phyloP scores from a whole-genome alignment of 64 coral and sea anemone species.

The Hydrozoanthus tunicans region DNA sequence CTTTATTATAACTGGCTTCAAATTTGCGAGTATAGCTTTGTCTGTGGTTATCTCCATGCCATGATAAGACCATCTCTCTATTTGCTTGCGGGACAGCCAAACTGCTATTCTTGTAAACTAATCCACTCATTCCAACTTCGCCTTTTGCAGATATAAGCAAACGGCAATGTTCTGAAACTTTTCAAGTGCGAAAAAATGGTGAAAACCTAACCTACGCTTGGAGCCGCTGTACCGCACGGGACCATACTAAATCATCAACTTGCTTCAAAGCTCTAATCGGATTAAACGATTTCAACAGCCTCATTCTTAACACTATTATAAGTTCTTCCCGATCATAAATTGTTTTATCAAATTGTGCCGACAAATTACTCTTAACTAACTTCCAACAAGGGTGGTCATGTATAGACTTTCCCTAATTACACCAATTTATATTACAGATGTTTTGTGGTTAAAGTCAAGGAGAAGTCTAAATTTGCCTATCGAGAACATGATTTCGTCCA shows the following conservation, averaged over 20 bases:
- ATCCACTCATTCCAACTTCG: neutral
- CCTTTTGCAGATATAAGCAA: too few relatives aligned
- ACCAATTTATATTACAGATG: constrained; percentile 40
- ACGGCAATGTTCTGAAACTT: too few relatives aligned
- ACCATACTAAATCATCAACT: neutral
- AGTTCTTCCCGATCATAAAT: constrained; percentile 31
- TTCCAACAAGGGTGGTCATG: constrained; percentile 30
- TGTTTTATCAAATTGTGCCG: constrained; percentile 52
- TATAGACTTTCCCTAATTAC: neutral
- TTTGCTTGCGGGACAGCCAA: neutral
- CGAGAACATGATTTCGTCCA: neutral
- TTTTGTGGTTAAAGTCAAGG: constrained; percentile 1
- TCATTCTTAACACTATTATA: constrained; percentile 33
- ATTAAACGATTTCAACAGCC: constrained; percentile 17
- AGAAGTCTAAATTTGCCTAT: neutral
- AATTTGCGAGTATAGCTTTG: neutral
- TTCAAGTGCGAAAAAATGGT: constrained; percentile 10
- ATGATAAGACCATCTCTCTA: constrained; percentile 17
- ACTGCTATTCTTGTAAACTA: neutral
- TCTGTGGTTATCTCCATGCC: constrained; percentile 16
- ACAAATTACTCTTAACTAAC: constrained; percentile 54
- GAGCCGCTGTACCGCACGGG: neutral
- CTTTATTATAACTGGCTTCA: neutral
- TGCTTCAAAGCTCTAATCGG: constrained; percentile 6
- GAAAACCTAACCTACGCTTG: constrained; percentile 33